Evolutionary conservation across 1,140 invertebrate species (phyloP).

Genomic region (Aphaenogaster ashmeadi): DNA sequence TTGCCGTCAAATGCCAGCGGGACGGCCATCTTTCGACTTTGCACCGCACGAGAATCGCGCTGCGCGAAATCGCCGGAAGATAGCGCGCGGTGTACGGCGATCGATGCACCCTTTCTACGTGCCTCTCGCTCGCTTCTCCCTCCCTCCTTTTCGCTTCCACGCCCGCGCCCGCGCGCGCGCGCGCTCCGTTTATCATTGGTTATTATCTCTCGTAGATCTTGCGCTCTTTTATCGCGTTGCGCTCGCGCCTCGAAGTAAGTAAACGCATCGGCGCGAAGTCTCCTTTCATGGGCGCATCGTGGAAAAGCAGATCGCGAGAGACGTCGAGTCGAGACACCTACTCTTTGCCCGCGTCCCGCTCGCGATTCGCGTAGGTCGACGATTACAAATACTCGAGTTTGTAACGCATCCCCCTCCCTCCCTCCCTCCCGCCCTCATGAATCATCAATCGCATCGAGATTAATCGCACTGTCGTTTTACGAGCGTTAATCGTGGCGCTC

Average conservation of each 20-base stretch:
- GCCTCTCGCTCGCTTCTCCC: background rate
- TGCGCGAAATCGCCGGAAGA: slow-evolving; percentile 70
- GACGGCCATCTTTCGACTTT: slow-evolving; percentile 78
- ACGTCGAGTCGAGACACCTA: too few relatives aligned
- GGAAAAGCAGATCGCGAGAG: background rate
- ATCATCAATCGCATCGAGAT: slow-evolving; percentile 11
- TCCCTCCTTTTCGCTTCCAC: background rate
- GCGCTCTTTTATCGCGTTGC: slow-evolving; percentile 18
- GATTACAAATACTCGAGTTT: background rate
- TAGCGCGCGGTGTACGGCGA: slow-evolving; percentile 65
- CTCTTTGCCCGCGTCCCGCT: background rate
- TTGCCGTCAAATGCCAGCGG: slow-evolving; percentile 74
- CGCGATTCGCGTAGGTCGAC: background rate
- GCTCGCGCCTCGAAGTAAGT: slow-evolving; percentile 13
- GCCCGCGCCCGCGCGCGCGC: background rate
- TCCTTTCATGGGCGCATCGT: slow-evolving; percentile 5
- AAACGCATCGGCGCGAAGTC: background rate
- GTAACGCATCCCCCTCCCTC: too few relatives aligned
- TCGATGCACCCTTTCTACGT: slow-evolving; percentile 65
- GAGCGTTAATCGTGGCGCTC: too few relatives aligned
- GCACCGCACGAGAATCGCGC: slow-evolving; percentile 54
- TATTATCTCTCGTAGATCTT: slow-evolving; percentile 49
- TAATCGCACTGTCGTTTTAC: background rate
- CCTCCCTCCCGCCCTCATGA: background rate
- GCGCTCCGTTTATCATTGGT: slow-evolving; percentile 38